These are phyloP conservation scores for Osmerus mordax DNA, from an alignment of 2,113 vertebrate species.

Conservation along the genomic window DNA sequence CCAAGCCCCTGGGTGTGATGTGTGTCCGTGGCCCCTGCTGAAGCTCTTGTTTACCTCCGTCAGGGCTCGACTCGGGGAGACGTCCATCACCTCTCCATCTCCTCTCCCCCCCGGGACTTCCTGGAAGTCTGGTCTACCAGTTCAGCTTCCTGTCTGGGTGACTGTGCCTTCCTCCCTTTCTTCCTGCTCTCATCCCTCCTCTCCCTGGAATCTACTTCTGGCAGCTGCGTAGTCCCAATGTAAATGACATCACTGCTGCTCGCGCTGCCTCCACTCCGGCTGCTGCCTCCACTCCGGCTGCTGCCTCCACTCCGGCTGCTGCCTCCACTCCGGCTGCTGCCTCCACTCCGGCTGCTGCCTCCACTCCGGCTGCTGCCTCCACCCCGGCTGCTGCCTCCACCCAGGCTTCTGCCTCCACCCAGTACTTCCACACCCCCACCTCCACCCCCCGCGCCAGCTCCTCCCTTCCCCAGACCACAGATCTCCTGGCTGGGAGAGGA, in stretches of 20 bases:
- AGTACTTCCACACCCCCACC: neutral
- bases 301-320: neutral
- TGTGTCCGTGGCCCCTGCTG: too few relatives aligned
- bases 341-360: constrained; percentile 3
- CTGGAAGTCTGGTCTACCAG: neutral
- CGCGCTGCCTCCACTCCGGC: constrained; percentile 8
- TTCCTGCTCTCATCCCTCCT: neutral
- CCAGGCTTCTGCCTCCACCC: constrained; percentile 1
- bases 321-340: neutral
- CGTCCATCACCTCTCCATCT: too few relatives aligned
- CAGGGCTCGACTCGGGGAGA: too few relatives aligned
- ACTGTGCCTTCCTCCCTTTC: neutral
- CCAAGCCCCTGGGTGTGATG: too few relatives aligned
- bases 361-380: constrained; percentile 8
- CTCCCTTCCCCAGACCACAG: constrained; percentile 15
- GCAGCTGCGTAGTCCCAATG: neutral
- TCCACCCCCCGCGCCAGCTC: constrained; percentile 2
- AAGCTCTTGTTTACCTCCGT: too few relatives aligned
- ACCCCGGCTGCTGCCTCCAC: constrained; percentile 9
- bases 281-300: neutral
- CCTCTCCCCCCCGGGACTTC: too few relatives aligned
- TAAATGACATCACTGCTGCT: constrained; percentile 18
- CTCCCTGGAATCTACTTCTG: neutral
- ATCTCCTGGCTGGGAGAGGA: neutral
- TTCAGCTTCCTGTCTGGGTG: neutral